Evolutionary conservation across 2,888 invertebrate genomes (phyloP).

Genomic region (Dyspetes luteomarginatus): DNA sequence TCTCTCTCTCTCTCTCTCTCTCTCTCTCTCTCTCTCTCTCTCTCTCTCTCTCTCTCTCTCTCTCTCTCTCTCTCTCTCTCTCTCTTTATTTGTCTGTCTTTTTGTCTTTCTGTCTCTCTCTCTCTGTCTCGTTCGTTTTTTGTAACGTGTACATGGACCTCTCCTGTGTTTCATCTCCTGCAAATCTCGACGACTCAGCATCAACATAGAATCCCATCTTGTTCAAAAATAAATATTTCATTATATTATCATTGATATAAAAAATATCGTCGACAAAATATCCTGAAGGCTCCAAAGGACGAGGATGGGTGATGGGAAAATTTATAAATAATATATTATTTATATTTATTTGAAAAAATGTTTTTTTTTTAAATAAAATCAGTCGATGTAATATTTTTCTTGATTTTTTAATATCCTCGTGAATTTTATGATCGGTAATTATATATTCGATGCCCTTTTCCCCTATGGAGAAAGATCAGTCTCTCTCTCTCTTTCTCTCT

Average conservation of each 20-base stretch:
- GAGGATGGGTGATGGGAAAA: too few species aligned
- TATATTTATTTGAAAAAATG: too few species aligned
- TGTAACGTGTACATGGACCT: constrained; percentile 38
- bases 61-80: constrained; percentile 52
- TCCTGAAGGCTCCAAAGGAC: too few species aligned
- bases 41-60: constrained; percentile 60
- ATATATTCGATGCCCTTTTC: neutral
- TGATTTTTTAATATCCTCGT: neutral
- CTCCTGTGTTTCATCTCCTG: constrained; percentile 41
- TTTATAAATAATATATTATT: too few species aligned
- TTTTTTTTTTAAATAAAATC: too few species aligned
- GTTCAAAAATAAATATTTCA: too few species aligned
- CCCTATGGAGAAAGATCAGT: neutral
- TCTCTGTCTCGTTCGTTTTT: constrained; percentile 45
- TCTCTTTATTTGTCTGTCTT: constrained; percentile 20
- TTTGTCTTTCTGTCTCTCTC: constrained; percentile 43
- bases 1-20: constrained; percentile 45
- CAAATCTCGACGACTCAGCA: constrained; percentile 48
- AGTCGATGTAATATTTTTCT: neutral
- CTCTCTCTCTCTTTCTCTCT: neutral
- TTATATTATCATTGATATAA: too few species aligned
- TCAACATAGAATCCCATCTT: neutral
- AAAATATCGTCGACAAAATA: too few species aligned
- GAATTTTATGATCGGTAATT: too few species aligned
- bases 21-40: constrained; percentile 45